These are phyloP conservation scores for Poeciliopsis turneri DNA, from an alignment of 2,797 vertebrate species.

Conservation along the genomic window DNA sequence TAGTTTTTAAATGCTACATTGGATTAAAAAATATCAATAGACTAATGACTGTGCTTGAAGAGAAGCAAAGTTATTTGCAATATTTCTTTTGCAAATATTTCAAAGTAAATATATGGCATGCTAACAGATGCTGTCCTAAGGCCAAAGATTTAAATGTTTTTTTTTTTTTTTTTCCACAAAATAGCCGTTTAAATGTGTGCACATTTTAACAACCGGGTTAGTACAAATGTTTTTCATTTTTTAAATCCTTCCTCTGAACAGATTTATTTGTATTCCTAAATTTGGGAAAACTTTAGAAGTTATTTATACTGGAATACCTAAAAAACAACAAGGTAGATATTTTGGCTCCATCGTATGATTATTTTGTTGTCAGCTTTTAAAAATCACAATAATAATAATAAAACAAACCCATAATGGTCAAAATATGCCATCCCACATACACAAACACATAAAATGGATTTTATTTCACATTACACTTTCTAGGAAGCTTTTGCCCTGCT, in stretches of 20 bases:
- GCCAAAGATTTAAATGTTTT: background rate
- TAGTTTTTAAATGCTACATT: background rate
- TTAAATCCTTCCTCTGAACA: background rate
- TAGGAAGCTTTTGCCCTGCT: conserved; percentile 31
- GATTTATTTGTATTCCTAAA: background rate
- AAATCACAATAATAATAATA: background rate
- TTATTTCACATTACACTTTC: conserved; percentile 22
- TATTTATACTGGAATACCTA: background rate
- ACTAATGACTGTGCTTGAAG: background rate
- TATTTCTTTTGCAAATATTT: background rate
- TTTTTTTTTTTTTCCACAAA: background rate
- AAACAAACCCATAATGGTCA: background rate
- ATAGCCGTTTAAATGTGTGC: background rate
- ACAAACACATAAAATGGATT: conserved; percentile 19
- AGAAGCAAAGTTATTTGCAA: background rate
- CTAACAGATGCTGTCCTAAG: background rate
- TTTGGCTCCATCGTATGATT: background rate
- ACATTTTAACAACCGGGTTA: background rate
- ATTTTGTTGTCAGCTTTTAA: conserved; percentile 14
- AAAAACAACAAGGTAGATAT: background rate
- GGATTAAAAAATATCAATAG: background rate
- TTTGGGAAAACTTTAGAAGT: background rate
- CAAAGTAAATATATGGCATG: background rate
- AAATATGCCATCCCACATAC: background rate
- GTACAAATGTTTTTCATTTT: background rate